Evolutionary conservation across 2,113 vertebrate species (phyloP).

Genomic region (Aspidoscelis tigris): DNA sequence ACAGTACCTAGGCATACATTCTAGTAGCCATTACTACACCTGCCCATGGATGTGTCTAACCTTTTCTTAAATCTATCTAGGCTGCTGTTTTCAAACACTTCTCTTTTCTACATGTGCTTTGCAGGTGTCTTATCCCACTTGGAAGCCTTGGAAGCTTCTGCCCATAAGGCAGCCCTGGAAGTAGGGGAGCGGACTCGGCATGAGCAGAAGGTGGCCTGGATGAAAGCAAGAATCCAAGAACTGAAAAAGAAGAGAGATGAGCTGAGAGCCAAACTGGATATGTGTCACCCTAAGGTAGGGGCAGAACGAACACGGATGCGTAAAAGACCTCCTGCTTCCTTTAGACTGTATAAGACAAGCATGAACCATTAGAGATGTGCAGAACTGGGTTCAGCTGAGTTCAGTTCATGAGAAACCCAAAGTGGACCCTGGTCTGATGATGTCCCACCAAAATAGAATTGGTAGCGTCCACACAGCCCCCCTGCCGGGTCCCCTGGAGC

Average conservation of each 20-base stretch:
- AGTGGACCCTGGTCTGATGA: too few relatives aligned
- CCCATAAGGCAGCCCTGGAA: not conserved
- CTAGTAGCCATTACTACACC: too few relatives aligned
- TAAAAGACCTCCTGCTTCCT: not conserved
- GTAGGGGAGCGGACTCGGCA: not conserved
- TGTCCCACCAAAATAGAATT: too few relatives aligned
- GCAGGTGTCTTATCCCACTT: slow-evolving; percentile 70
- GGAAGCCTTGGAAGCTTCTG: slow-evolving; percentile 62
- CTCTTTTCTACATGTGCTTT: not conserved
- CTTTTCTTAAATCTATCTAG: not conserved
- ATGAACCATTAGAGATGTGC: too few relatives aligned
- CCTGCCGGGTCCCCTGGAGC: too few relatives aligned
- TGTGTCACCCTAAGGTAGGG: slow-evolving; percentile 56
- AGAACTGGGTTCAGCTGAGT: too few relatives aligned
- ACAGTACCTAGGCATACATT: too few relatives aligned
- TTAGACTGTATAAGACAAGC: not conserved
- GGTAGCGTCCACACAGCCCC: too few relatives aligned
- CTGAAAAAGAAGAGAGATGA: slow-evolving; percentile 61
- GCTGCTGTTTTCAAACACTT: not conserved
- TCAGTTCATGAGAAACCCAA: too few relatives aligned
- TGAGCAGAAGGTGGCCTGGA: slow-evolving; percentile 15
- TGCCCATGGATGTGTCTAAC: too few relatives aligned
- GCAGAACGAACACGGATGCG: too few relatives aligned
- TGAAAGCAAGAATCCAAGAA: slow-evolving; percentile 34
- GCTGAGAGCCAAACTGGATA: slow-evolving; percentile 54